Evolutionary conservation across 1,140 invertebrate genomes (phyloP).

Genomic region (Lepidostoma basale): DNA sequence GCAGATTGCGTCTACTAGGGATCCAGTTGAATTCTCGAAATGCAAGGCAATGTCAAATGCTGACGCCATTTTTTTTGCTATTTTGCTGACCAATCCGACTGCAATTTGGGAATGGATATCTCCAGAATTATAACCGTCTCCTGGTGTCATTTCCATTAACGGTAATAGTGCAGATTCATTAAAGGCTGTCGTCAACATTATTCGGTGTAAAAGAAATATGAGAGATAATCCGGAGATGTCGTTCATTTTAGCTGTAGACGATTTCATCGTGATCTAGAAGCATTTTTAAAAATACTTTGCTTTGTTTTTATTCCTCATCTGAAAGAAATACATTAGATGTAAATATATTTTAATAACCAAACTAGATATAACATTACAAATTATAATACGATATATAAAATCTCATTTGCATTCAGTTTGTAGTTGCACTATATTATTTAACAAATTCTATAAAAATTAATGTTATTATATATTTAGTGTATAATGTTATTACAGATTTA

Average conservation of each 20-base stretch:
- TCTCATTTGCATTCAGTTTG: too few species aligned
- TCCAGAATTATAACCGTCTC: background rate
- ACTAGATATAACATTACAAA: too few species aligned
- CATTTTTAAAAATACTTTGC: too few species aligned
- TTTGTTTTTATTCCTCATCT: too few species aligned
- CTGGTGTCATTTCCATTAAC: background rate
- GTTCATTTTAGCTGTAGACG: background rate
- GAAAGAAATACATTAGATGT: too few species aligned
- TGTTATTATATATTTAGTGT: too few species aligned
- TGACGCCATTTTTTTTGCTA: background rate
- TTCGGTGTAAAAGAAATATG: background rate
- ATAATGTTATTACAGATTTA: too few species aligned
- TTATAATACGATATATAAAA: too few species aligned
- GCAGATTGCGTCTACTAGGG: background rate
- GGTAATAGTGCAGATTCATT: background rate
- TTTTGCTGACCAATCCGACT: conserved; percentile 4
- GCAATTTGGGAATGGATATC: background rate
- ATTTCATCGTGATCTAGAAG: too few species aligned
- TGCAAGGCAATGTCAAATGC: conserved; percentile 5
- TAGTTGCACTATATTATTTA: too few species aligned
- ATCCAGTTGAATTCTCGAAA: conserved; percentile 1
- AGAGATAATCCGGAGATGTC: background rate
- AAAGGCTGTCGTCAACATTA: background rate
- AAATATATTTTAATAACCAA: too few species aligned
- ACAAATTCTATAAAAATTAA: too few species aligned